A percentile compares a stretch with the other conserved stretches of the same genome.
Evolutionary conservation across 2,797 vertebrate genomes (phyloP).

Genomic region (Coccyzus lansbergi): DNA sequence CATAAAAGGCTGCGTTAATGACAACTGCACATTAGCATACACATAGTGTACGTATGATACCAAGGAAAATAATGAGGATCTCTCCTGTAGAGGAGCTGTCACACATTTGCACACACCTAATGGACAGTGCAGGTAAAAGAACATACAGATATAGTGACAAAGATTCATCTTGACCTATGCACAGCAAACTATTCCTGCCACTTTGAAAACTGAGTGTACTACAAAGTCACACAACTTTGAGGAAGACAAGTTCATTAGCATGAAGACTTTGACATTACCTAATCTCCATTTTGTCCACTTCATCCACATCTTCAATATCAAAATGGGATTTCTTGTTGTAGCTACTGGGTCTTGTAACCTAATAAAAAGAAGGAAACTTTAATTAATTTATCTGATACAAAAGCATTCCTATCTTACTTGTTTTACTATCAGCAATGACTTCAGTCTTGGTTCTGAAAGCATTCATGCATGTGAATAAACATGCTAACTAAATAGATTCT

Average conservation of each 20-base stretch:
- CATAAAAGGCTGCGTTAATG: neutral
- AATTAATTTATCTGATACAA: neutral
- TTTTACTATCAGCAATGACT: neutral
- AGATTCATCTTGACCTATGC: neutral
- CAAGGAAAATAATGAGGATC: neutral
- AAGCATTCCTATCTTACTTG: neutral
- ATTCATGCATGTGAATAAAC: neutral
- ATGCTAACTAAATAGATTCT: neutral
- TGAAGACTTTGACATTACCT: conserved; percentile 78
- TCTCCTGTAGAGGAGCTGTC: neutral
- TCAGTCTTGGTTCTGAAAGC: neutral
- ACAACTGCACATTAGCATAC: neutral
- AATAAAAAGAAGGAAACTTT: neutral
- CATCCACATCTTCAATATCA: conserved; percentile 94
- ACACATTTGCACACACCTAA: neutral
- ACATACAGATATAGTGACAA: neutral
- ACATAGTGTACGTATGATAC: neutral
- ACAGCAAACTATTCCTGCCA: neutral
- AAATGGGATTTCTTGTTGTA: conserved; percentile 94
- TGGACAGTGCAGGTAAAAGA: neutral
- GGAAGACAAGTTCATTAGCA: neutral
- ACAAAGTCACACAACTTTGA: neutral
- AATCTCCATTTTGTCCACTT: conserved; percentile 95
- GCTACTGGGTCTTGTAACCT: conserved; percentile 94
- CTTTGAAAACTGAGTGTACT: neutral